A percentile compares a stretch with the other conserved stretches of the same genome.
These are phyloP conservation scores for Fundulus diaphanus DNA, from an alignment of 2,797 vertebrate species.

Conservation along the genomic window DNA sequence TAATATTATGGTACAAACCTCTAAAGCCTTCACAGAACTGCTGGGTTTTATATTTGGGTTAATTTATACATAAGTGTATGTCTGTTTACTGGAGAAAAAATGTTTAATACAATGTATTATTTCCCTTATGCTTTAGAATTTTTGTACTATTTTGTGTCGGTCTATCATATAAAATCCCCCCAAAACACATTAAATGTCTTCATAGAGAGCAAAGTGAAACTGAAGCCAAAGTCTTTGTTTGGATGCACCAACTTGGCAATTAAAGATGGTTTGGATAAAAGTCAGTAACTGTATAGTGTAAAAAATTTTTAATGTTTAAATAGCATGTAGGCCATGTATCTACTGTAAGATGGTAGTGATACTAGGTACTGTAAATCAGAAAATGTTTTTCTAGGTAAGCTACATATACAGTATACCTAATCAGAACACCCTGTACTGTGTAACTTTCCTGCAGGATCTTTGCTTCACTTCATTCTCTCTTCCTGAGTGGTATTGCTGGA, in stretches of 20 bases:
- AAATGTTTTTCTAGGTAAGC: background rate
- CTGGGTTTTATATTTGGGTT: too few relatives aligned
- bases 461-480: conserved; percentile 19
- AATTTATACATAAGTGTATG: too few relatives aligned
- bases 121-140: background rate
- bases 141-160: background rate
- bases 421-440: background rate
- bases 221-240: too few relatives aligned
- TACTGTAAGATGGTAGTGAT: background rate
- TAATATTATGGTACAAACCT: background rate
- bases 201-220: too few relatives aligned
- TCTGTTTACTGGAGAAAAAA: too few relatives aligned
- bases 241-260: too few relatives aligned
- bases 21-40: too few relatives aligned
- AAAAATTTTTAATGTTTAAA: background rate
- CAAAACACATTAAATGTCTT: too few relatives aligned
- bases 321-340: background rate
- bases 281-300: background rate
- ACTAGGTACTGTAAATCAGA: background rate
- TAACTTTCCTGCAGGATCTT: conserved; percentile 21
- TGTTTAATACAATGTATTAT: too few relatives aligned
- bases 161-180: background rate
- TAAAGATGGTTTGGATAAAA: too few relatives aligned
- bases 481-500: background rate
- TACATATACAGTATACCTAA: background rate